Percentiles rank a stretch among this genome's conserved stretches.
phyloP scores from a whole-genome alignment of 92 coral and sea anemone genomes.

The Palythoa grandis region DNA sequence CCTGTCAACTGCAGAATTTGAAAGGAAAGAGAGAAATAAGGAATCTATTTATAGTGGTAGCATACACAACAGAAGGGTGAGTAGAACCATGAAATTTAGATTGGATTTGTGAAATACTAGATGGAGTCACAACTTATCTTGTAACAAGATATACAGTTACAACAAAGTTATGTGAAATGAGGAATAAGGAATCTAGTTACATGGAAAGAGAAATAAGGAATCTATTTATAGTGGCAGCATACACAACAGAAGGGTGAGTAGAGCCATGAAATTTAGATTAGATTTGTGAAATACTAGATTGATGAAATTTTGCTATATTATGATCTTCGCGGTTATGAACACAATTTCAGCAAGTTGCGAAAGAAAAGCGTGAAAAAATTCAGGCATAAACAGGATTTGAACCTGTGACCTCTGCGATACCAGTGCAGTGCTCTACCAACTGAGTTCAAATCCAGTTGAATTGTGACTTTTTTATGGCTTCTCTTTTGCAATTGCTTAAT shows the following conservation, averaged over 20 bases:
- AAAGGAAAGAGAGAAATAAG: slow-evolving; percentile 86
- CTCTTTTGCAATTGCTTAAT: too few species aligned
- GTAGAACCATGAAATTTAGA: neutral
- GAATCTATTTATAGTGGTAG: slow-evolving; percentile 96
- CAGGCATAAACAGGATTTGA: too few species aligned
- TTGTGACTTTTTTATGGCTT: too few species aligned
- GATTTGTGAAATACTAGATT: too few species aligned
- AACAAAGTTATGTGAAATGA: neutral
- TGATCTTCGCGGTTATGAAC: too few species aligned
- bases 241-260: slow-evolving; percentile 89
- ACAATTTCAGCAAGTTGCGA: too few species aligned
- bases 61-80: slow-evolving; percentile 92
- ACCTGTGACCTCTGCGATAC: too few species aligned
- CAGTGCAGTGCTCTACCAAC: too few species aligned
- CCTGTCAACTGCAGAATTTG: slow-evolving; percentile 94
- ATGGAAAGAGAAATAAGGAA: slow-evolving; percentile 79
- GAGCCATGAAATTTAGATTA: neutral
- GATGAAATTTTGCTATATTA: too few species aligned
- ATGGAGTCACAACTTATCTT: neutral
- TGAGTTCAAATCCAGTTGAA: too few species aligned
- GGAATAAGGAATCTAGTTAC: slow-evolving; percentile 84
- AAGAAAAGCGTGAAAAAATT: too few species aligned
- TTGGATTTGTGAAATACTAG: neutral
- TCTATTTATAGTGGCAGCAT: slow-evolving; percentile 96
- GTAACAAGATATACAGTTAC: too few species aligned